Evolutionary conservation across 2,797 vertebrate genomes (phyloP).

Genomic region (Chiroxiphia lanceolata): DNA sequence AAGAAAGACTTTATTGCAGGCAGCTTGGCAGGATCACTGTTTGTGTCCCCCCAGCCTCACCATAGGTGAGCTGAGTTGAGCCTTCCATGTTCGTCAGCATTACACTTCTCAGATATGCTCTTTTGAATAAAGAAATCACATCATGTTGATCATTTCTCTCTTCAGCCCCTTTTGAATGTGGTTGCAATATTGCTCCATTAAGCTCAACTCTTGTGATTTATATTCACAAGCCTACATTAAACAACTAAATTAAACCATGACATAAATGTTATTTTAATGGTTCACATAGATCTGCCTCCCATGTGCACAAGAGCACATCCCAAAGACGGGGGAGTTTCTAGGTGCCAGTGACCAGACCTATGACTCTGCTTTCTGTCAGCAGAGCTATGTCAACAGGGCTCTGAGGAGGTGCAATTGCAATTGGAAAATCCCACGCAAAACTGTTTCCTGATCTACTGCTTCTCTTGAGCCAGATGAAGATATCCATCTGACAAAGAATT

Average conservation of each 20-base stretch:
- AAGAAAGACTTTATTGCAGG: not conserved
- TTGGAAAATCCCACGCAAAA: not conserved
- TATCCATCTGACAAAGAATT: not conserved
- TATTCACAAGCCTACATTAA: conserved; percentile 5
- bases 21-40: not conserved
- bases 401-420: not conserved
- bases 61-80: conserved; percentile 21
- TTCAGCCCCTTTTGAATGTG: not conserved
- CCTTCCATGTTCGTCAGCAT: not conserved
- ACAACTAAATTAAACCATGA: conserved; percentile 44
- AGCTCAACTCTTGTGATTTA: conserved; percentile 34
- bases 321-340: not conserved
- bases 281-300: not conserved
- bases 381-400: not conserved
- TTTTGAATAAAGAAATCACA: not conserved
- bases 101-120: not conserved
- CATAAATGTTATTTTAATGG: conserved; percentile 14
- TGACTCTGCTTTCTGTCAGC: not conserved
- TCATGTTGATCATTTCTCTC: not conserved
- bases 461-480: not conserved
- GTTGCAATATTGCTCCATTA: conserved; percentile 30
- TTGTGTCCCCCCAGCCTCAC: not conserved
- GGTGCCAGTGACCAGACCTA: not conserved
- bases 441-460: not conserved
- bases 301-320: not conserved